Evolutionary conservation across 2,888 invertebrate genomes (phyloP).

Genomic region (Tricholauxania praeusta): DNA sequence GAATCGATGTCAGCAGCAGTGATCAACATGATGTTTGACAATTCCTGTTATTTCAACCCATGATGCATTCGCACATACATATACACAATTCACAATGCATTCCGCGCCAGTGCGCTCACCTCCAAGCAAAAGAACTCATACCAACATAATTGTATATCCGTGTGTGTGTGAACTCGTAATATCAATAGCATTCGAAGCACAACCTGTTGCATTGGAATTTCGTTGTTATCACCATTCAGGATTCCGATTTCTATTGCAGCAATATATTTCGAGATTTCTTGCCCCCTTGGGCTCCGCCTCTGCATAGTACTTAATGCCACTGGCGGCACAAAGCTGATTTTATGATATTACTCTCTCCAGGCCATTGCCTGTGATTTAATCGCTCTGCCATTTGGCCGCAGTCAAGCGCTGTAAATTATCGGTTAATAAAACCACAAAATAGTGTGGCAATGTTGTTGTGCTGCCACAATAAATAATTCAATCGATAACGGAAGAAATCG

Average conservation of each 20-base stretch:
- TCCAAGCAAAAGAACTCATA: neutral
- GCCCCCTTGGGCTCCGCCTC: neutral
- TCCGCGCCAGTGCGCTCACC: neutral
- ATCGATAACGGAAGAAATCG: constrained; percentile 39
- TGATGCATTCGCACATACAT: neutral
- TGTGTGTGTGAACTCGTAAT: no score
- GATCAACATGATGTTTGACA: no score
- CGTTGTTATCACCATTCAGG: neutral
- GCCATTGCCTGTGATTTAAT: neutral
- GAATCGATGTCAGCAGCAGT: constrained; percentile 5
- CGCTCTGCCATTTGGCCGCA: constrained; percentile 30
- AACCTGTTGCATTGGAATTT: constrained; percentile 13
- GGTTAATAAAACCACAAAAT: constrained; percentile 44
- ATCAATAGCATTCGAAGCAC: neutral
- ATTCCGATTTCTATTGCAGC: neutral
- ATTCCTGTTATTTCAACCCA: constrained; percentile 2
- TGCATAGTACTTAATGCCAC: neutral
- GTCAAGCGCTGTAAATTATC: constrained; percentile 42
- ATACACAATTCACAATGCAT: neutral
- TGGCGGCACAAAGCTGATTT: neutral
- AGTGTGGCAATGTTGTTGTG: neutral
- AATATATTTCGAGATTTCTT: neutral
- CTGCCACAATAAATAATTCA: constrained; percentile 36
- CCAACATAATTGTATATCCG: neutral
- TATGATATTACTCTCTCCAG: constrained; percentile 12